Base-by-base conservation (phyloP, 92 coral and sea anemone genomes). In the Zoanthus gigantus region DNA sequence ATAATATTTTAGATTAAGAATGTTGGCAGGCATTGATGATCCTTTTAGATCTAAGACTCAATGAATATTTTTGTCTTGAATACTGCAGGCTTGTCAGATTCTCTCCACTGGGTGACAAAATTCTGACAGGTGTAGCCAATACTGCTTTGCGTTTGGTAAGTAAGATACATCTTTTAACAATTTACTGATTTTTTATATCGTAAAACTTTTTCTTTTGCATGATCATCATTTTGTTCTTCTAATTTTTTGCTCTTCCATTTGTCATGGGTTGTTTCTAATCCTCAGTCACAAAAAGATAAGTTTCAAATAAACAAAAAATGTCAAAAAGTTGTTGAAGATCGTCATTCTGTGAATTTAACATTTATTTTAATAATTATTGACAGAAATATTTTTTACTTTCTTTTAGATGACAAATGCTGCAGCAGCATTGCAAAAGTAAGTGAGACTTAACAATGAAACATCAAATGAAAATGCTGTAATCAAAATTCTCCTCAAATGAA, bases 111-210 rank as follows among this genome's bases (percentile, higher is more conserved):
- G 99, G 99, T 44, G 97, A 95, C 68, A 89, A 86, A 48, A 97
- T 97, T 56, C 89, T 97, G 75, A 97, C 99, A 30, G 99, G 98
- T 12, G 90, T 97, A 56, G 93, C 95, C 76, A 94, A 97, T 72
- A 37, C 76, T 18, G 73, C 71, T 32, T 83, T 75, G 15, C 44
- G 73, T 31, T 72, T 61, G 72, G 84, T 79, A 37, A 79, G 71
- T 45, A 29, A 69, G 8, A 11, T 2, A 3, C 45, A 29, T 50
- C 11, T 50, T 50, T 50, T 7, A 50, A 37, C 42, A 37, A 37
- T 4, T 37, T 37, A 2, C 42, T 37, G 2, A 37, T 37, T 37
- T 37, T 37, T 37, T 37, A 37, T 37, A 4, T 37, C 4, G 42
- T 37, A 37, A 2, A 37, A 4, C 4, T 2, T 37, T 37, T 37